Conservation (phyloP, 2,888 invertebrate genomes). For the Saturnia pavonia region DNA sequence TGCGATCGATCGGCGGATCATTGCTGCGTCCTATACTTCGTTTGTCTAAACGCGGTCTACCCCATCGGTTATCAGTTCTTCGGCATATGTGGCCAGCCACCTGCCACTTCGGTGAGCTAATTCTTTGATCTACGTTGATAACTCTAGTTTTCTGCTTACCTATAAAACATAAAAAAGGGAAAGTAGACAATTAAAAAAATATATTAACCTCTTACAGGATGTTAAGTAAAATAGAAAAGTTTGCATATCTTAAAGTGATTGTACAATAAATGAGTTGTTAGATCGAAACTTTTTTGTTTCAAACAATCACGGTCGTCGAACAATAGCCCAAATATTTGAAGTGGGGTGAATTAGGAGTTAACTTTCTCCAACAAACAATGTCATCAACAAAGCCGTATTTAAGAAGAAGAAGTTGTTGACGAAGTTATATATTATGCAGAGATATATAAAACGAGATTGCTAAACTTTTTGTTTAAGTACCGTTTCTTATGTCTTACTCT, state of each 20-base stretch:
- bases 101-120: too few species aligned
- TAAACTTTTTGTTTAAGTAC: slow-evolving; percentile 5
- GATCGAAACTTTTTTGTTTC: not conserved
- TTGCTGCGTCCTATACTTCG: too few species aligned
- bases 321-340: slow-evolving; percentile 10
- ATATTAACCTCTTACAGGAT: not conserved
- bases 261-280: not conserved
- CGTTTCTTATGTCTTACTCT: slow-evolving; percentile 2
- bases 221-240: not conserved
- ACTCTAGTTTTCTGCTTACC: too few species aligned
- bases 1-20: too few species aligned
- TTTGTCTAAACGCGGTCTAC: too few species aligned
- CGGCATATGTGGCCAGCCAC: too few species aligned
- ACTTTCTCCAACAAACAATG: slow-evolving; percentile 10
- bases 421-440: not conserved
- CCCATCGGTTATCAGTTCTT: too few species aligned
- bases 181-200: not conserved
- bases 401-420: slow-evolving; percentile 3
- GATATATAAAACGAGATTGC: slow-evolving; percentile 4
- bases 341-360: slow-evolving; percentile 14
- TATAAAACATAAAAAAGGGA: too few species aligned
- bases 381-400: slow-evolving; percentile 6
- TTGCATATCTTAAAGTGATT: not conserved
- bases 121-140: too few species aligned
- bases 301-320: not conserved